Evolutionary conservation across 2,113 vertebrate species (phyloP).

Genomic region (Empidonax alnorum): DNA sequence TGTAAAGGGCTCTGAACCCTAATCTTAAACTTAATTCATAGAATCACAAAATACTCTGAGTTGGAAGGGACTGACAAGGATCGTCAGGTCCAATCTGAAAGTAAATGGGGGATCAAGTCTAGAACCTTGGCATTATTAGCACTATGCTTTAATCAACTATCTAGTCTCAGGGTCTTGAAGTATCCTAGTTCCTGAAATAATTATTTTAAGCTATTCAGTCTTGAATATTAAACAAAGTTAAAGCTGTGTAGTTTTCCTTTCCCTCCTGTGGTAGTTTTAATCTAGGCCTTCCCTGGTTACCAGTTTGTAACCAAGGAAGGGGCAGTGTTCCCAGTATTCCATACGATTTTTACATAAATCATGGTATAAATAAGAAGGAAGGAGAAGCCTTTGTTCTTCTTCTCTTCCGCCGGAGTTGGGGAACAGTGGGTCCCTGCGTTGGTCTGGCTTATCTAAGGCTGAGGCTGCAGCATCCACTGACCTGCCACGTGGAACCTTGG

Average conservation of each 20-base stretch:
- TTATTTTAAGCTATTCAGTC: background rate
- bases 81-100: background rate
- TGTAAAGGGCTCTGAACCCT: background rate
- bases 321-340: too few species aligned
- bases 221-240: background rate
- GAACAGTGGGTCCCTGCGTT: too few species aligned
- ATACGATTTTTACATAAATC: too few species aligned
- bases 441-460: too few species aligned
- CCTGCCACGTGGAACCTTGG: too few species aligned
- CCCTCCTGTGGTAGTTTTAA: too few species aligned
- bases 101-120: background rate
- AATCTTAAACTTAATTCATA: background rate
- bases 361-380: too few species aligned
- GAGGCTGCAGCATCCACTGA: too few species aligned
- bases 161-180: background rate
- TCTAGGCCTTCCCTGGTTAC: too few species aligned
- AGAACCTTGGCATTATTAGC: background rate
- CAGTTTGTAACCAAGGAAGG: too few species aligned
- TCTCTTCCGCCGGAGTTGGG: too few species aligned
- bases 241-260: background rate
- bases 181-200: background rate
- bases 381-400: too few species aligned
- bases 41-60: background rate
- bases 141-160: background rate
- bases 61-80: background rate